Evolutionary conservation across 2,797 vertebrate genomes (phyloP), one percentile per base, ranked within the genome.

Genomic region (Chaetodon trifasciatus): DNA sequence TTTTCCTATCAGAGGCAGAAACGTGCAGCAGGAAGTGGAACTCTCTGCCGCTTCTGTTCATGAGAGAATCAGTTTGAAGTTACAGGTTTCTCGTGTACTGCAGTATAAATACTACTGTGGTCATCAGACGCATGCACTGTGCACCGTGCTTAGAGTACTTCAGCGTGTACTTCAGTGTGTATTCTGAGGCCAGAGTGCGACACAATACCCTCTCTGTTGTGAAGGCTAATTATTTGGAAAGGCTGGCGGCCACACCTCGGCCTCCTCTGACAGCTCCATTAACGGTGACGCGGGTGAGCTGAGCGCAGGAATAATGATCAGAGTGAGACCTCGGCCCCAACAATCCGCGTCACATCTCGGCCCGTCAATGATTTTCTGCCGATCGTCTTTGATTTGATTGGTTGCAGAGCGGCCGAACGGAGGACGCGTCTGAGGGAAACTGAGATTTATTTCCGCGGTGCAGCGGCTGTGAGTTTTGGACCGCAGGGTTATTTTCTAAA

Each of bases 401-500:
- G 84, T 94, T 91, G 91, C 90, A 86, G 88, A 90, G 90, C 81
- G 56, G 79, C 70, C 88, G 81, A 91, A 92, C 78, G 88, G 91
- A 87, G 86, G 87, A 86, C 93, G 91, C 76, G 92, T 82, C 79
- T 46, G 83, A 84, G 88, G 93, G 92, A 94, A 95, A 92, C 92
- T 87, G 91, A 93, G 91, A 92, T 94, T 92, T 93, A 91, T 94
- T 93, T 90, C 93, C 88, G 93, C 50, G 90, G 89, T 93, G 89
- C 76, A 79, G 55, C 53, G 82, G 63, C 84, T 94, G 94, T 95
- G 89, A 91, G 91, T 79, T 92, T 94, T 95, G 94, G 93, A 95
- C 90, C 88, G 63, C 82, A 81, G 76, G 58, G 44, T 78, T 91
- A 81, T 93, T 94, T 93, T 94, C 90, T 93, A 92, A 95, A 94